These are phyloP conservation scores for Sympetrum striolatum DNA, from an alignment of 2,888 invertebrate genomes.

Conservation along the genomic window DNA sequence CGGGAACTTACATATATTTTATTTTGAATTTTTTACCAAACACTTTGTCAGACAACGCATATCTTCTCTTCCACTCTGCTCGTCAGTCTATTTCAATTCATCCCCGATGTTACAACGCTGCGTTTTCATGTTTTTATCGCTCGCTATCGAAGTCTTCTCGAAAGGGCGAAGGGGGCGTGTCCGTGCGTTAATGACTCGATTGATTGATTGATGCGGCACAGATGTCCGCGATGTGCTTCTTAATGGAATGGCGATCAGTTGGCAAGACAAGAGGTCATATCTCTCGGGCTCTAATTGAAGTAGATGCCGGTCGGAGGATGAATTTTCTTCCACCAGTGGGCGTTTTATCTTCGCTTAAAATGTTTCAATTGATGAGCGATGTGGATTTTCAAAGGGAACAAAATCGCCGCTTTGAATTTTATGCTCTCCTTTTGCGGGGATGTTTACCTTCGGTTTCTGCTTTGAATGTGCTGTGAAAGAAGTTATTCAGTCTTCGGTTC, in stretches of 20 bases:
- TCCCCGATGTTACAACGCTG: no score
- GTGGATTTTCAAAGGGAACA: background rate
- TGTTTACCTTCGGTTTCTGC: background rate
- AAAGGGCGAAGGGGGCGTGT: no score
- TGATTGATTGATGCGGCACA: conserved; percentile 26
- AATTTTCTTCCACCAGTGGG: background rate
- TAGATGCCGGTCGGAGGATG: background rate
- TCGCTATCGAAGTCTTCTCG: no score
- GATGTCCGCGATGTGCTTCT: background rate
- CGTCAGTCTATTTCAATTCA: no score
- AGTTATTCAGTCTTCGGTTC: no score
- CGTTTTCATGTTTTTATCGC: no score
- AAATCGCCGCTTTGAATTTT: background rate
- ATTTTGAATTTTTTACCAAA: no score
- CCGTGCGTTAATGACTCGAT: conserved; percentile 14
- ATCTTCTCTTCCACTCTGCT: no score
- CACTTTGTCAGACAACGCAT: no score
- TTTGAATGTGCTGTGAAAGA: no score
- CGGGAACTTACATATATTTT: no score
- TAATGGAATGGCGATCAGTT: background rate
- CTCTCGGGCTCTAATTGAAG: background rate
- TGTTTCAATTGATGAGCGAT: background rate
- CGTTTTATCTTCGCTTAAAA: background rate
- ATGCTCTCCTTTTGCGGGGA: background rate
- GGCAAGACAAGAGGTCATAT: background rate